Percentiles rank a stretch among this genome's conserved stretches.
phyloP scores from a whole-genome alignment of 1,140 invertebrate species.

The Belonocnema kinseyi region DNA sequence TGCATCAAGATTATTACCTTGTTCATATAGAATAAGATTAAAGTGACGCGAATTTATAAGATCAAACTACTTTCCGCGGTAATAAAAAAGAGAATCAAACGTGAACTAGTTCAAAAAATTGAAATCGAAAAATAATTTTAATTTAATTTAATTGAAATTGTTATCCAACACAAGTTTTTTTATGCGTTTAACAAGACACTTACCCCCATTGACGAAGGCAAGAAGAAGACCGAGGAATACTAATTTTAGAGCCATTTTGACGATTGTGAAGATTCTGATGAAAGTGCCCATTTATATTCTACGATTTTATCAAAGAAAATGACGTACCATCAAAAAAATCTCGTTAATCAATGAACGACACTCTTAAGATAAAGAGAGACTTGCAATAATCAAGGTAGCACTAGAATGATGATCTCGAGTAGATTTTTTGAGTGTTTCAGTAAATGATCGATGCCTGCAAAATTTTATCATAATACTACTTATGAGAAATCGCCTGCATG shows the following conservation, averaged over 20 bases:
- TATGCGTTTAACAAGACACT: background rate
- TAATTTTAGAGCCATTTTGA: constrained; percentile 1
- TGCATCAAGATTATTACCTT: too few species aligned
- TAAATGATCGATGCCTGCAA: background rate
- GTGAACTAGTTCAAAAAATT: too few species aligned
- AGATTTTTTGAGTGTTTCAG: background rate
- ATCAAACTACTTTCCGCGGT: too few species aligned
- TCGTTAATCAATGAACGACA: background rate
- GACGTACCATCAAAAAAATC: background rate
- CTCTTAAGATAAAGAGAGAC: background rate
- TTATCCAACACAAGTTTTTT: too few species aligned
- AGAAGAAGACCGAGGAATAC: background rate
- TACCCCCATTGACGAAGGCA: constrained; percentile 14
- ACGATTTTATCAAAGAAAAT: background rate
- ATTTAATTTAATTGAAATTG: too few species aligned
- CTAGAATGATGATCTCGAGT: background rate
- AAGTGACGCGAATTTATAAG: too few species aligned
- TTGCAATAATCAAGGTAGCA: background rate
- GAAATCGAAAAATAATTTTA: too few species aligned
- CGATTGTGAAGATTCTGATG: background rate
- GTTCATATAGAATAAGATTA: too few species aligned
- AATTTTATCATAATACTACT: background rate
- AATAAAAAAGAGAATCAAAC: too few species aligned
- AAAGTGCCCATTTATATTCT: background rate
- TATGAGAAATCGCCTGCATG: background rate